A percentile compares a stretch with the other conserved stretches of the same genome.
Conservation (phyloP, 2,113 vertebrate genomes). For the Trogon melanurus region DNA sequence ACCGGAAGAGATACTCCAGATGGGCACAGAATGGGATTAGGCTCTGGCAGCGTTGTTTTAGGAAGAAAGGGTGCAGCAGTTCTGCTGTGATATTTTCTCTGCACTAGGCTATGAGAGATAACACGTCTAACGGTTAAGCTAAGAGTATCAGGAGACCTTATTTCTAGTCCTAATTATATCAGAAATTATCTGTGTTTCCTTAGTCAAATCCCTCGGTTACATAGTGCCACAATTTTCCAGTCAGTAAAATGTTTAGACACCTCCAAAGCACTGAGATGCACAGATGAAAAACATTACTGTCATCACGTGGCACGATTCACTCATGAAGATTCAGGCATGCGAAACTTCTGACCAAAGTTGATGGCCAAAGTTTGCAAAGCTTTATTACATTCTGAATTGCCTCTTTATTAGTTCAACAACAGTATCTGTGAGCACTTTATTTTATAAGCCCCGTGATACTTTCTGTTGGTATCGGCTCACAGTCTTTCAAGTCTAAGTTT, state of each 20-base stretch:
- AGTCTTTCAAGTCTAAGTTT: constrained; percentile 49
- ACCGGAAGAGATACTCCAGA: background rate
- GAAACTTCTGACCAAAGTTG: background rate
- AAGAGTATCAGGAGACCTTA: constrained; percentile 7
- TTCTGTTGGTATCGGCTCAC: constrained; percentile 24
- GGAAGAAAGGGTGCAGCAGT: background rate
- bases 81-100: background rate
- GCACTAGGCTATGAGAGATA: background rate
- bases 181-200: constrained; percentile 36
- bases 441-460: background rate
- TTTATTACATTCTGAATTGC: constrained; percentile 4
- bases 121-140: constrained; percentile 17
- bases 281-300: background rate
- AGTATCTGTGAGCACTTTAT: background rate
- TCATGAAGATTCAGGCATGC: fast-evolving
- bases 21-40: background rate
- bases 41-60: background rate
- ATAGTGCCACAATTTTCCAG: background rate
- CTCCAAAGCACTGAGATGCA: background rate
- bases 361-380: background rate
- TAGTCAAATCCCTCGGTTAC: constrained; percentile 33
- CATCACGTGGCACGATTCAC: background rate
- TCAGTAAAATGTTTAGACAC: constrained; percentile 11
- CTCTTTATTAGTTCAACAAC: constrained; percentile 19
- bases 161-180: constrained; percentile 58